Percentiles rank a stretch among this genome's conserved stretches.
These are phyloP conservation scores for Coptodon rendalli DNA, from an alignment of 2,113 vertebrate genomes.

Conservation along the genomic window DNA sequence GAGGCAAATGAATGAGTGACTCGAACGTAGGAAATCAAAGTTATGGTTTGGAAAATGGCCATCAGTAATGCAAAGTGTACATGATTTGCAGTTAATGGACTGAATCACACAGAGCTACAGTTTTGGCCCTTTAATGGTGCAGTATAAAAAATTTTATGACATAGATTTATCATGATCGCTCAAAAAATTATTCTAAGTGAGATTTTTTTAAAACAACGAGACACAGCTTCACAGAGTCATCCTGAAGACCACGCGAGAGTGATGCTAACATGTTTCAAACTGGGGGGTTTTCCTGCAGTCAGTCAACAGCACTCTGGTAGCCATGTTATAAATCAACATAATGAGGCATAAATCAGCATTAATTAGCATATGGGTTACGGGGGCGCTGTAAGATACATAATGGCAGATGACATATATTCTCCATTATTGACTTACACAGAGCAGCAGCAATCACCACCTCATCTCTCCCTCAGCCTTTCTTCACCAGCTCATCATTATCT, in stretches of 20 bases:
- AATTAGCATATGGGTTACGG: conserved; percentile 49
- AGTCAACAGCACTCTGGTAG: conserved; percentile 31
- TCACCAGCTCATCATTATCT: conserved; percentile 40
- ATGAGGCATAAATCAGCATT: conserved; percentile 60
- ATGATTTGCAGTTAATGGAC: conserved; percentile 21
- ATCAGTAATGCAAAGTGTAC: neutral
- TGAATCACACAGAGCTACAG: neutral
- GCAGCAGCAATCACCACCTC: conserved; percentile 18
- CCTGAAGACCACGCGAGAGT: neutral
- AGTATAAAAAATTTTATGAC: neutral
- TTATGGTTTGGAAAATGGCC: conserved; percentile 32
- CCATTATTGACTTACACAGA: conserved; percentile 30
- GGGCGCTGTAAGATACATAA: conserved; percentile 34
- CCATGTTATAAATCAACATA: conserved; percentile 53
- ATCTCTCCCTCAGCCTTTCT: conserved; percentile 12
- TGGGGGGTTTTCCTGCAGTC: neutral
- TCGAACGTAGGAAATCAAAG: conserved; percentile 8
- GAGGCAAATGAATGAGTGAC: neutral
- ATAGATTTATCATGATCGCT: neutral
- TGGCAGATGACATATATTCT: conserved; percentile 46
- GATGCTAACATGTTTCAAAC: neutral
- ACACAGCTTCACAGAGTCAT: neutral
- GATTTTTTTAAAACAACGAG: neutral
- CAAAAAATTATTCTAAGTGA: neutral
- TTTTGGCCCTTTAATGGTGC: neutral